A percentile compares a stretch with the other conserved stretches of the same genome.
These are phyloP conservation scores for Odontamblyopus lacepedii DNA, from an alignment of 2,797 vertebrate species.

Conservation along the genomic window DNA sequence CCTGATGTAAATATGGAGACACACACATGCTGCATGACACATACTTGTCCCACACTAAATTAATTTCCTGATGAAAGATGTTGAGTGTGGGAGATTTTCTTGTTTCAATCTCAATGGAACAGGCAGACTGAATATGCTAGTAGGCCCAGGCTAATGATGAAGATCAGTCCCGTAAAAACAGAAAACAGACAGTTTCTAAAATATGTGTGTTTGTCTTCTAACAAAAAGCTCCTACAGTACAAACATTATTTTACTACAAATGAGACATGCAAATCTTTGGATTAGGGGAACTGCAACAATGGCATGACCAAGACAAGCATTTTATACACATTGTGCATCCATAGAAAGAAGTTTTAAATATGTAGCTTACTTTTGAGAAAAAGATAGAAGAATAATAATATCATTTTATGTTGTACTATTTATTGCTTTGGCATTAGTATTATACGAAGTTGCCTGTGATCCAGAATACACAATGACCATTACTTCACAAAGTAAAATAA, in stretches of 20 bases:
- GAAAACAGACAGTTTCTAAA: slow-evolving; percentile 19
- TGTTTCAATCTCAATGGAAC: slow-evolving; percentile 40
- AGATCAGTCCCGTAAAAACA: slow-evolving; percentile 34
- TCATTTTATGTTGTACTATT: background rate
- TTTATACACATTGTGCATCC: background rate
- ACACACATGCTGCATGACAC: background rate
- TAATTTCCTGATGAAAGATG: slow-evolving; percentile 30
- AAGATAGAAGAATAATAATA: too few species aligned
- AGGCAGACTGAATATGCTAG: slow-evolving; percentile 30
- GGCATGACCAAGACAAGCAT: background rate
- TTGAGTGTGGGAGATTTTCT: slow-evolving; percentile 16
- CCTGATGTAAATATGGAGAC: background rate
- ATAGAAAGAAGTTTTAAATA: background rate
- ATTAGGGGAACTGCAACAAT: background rate
- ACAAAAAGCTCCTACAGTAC: background rate
- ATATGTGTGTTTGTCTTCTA: slow-evolving; percentile 4
- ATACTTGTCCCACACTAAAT: slow-evolving; percentile 35
- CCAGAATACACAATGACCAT: too few species aligned
- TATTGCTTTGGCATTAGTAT: background rate
- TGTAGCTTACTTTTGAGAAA: background rate
- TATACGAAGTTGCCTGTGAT: too few species aligned
- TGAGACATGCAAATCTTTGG: background rate
- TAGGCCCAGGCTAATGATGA: slow-evolving; percentile 30
- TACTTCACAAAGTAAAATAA: too few species aligned
- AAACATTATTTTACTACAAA: background rate